phyloP scores from a whole-genome alignment of 1,140 invertebrate genomes.

The Dendroctonus valens region DNA sequence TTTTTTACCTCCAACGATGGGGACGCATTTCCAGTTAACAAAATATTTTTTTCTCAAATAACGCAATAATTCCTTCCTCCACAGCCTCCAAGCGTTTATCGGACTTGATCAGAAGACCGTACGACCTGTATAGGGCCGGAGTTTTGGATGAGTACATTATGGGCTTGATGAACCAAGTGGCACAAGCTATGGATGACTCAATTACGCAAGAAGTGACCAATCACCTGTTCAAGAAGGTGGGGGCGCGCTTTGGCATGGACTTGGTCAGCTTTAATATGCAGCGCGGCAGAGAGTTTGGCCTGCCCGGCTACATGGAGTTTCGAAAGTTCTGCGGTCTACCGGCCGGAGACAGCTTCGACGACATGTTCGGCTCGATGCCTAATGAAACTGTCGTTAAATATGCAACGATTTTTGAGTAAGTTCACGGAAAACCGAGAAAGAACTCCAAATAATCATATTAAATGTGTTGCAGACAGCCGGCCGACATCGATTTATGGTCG shows the following conservation, averaged over 20 bases:
- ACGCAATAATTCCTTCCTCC: no score
- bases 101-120: slow-evolving; percentile 83
- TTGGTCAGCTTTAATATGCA: slow-evolving; percentile 94
- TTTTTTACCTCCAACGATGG: no score
- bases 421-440: slow-evolving; percentile 24
- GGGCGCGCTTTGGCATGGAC: slow-evolving; percentile 78
- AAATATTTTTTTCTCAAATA: no score
- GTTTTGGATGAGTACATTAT: slow-evolving; percentile 89
- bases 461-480: slow-evolving; percentile 63
- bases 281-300: slow-evolving; percentile 86
- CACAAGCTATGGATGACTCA: slow-evolving; percentile 92
- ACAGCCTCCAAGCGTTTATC: slow-evolving; percentile 85
- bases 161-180: slow-evolving; percentile 91
- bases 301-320: slow-evolving; percentile 91
- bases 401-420: slow-evolving; percentile 72
- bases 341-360: slow-evolving; percentile 76
- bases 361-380: slow-evolving; percentile 83
- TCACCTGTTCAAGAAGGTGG: slow-evolving; percentile 85
- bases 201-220: slow-evolving; percentile 92
- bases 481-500: slow-evolving; percentile 89
- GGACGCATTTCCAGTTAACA: no score
- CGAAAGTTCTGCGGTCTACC: slow-evolving; percentile 88
- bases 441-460: slow-evolving; percentile 3
- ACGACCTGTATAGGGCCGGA: slow-evolving; percentile 86
- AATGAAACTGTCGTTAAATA: slow-evolving; percentile 83